Evolutionary conservation across 2,888 invertebrate species (phyloP), one percentile per base, ranked within the genome.

Genomic region (Cabera pusaria): DNA sequence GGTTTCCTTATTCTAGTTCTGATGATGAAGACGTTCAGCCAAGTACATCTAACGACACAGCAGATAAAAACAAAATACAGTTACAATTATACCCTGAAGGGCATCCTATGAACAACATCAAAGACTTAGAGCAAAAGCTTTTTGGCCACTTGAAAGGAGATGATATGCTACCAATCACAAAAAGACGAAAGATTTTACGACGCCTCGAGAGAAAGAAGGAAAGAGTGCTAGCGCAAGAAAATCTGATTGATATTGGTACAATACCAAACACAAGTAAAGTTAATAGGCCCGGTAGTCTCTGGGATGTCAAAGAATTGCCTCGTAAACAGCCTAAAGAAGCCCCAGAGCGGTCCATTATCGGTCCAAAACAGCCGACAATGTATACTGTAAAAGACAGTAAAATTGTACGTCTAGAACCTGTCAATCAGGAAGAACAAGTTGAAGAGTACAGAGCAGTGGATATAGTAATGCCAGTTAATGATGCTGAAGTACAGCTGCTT

Each of bases 91-190:
- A 82, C 34, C 80, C 84, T 0, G 71, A 79, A 16, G 80, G 78
- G 2, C 90, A 90, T 51, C 91, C 92, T 6, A 90, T 91, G 67
- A 84, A 92, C 56, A 68, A 83, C 21, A 58, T 92, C 2, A 82
- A 86, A 52, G 71, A 86, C 28, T 56, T 92, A 7, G 90, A 91
- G 57, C 58, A 83, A 26, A 73, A 82, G 22, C 46, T 91, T 27
- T 90, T 90, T 56, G 76, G 81, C 1, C 82, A 90, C 50, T 59
- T 89, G n/a, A 69, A 72, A 44, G 59, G 66, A 23, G 76, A 83
- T 28, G 77, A 82, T 6, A 67, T 78, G n/a, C 60, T 84, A 20
- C 74, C 86, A 4, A 59, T 87, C 0, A 77, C 74, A 1, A 90
- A 89, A 52, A 56, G 87, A 11, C 61, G 86, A n/a, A 90, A 90